Conservation (phyloP, 2,113 vertebrate species). For the Trochalopteron elliotii region DNA sequence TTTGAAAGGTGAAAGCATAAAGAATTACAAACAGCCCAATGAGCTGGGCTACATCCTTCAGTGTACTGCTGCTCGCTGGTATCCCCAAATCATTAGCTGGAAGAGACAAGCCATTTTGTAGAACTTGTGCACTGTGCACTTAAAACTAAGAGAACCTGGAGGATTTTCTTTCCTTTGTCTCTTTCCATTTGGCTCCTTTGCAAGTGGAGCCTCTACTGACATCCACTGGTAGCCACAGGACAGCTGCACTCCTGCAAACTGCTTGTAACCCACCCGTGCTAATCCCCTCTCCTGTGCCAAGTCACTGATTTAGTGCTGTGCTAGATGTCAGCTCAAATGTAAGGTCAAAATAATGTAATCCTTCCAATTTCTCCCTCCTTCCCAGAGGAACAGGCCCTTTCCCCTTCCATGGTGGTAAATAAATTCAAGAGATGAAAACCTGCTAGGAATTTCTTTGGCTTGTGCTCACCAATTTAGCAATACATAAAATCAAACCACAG, state of each 20-base stretch:
- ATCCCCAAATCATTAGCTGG: background rate
- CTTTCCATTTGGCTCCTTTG: constrained; percentile 12
- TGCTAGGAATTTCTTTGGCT: constrained; percentile 45
- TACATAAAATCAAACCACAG: constrained; percentile 40
- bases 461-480: constrained; percentile 27
- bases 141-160: background rate
- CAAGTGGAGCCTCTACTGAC: constrained; percentile 58
- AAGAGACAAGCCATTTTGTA: background rate
- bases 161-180: constrained; percentile 30
- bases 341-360: constrained; percentile 61
- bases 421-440: constrained; percentile 56
- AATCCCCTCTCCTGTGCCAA: constrained; percentile 38
- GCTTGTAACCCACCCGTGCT: constrained; percentile 25
- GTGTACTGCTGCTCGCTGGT: background rate
- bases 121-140: background rate
- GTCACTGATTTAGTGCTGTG: constrained; percentile 55
- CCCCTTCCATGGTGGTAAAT: constrained; percentile 47
- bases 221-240: constrained; percentile 58
- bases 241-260: background rate
- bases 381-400: constrained; percentile 10
- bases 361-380: constrained; percentile 33
- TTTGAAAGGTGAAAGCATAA: constrained; percentile 35
- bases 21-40: background rate
- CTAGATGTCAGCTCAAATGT: constrained; percentile 52
- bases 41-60: background rate